Evolutionary conservation across 2,888 invertebrate genomes (phyloP).

Genomic region (Tiliacea citrago): DNA sequence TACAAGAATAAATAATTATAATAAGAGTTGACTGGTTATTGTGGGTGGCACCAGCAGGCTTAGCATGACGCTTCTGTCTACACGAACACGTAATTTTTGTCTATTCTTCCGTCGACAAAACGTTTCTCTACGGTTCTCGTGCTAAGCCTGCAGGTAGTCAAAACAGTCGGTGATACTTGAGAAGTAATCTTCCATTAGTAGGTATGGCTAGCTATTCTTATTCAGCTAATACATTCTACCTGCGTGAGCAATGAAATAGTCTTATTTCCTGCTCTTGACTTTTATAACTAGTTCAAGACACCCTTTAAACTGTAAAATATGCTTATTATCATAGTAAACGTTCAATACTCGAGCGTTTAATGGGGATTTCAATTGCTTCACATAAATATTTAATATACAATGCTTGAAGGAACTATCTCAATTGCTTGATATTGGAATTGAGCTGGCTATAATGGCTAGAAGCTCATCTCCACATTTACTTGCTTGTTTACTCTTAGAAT

Average conservation of each 20-base stretch:
- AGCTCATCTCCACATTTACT: not conserved
- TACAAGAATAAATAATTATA: too few relatives aligned
- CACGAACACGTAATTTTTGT: too few relatives aligned
- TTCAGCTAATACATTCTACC: constrained; percentile 7
- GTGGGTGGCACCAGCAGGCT: too few relatives aligned
- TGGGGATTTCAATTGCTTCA: constrained; percentile 33
- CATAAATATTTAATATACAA: constrained; percentile 18
- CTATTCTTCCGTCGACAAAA: too few relatives aligned
- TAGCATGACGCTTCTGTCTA: too few relatives aligned
- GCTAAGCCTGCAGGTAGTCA: too few relatives aligned
- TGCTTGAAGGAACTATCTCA: constrained; percentile 21
- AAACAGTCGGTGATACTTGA: too few relatives aligned
- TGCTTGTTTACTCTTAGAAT: too few relatives aligned
- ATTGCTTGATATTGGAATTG: constrained; percentile 17
- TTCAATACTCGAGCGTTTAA: constrained; percentile 27
- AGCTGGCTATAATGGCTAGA: not conserved
- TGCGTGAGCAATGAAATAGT: constrained; percentile 13
- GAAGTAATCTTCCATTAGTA: constrained; percentile 1
- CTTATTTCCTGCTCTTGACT: constrained; percentile 48
- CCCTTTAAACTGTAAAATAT: constrained; percentile 37
- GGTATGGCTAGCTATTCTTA: not conserved
- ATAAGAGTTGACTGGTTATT: too few relatives aligned
- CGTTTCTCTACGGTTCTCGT: too few relatives aligned
- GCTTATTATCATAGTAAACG: constrained; percentile 17
- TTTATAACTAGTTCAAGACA: constrained; percentile 26